A percentile compares a stretch with the other conserved stretches of the same genome.
These are phyloP conservation scores for Dendroctonus ponderosae DNA, from an alignment of 1,140 invertebrate genomes.

Conservation along the genomic window DNA sequence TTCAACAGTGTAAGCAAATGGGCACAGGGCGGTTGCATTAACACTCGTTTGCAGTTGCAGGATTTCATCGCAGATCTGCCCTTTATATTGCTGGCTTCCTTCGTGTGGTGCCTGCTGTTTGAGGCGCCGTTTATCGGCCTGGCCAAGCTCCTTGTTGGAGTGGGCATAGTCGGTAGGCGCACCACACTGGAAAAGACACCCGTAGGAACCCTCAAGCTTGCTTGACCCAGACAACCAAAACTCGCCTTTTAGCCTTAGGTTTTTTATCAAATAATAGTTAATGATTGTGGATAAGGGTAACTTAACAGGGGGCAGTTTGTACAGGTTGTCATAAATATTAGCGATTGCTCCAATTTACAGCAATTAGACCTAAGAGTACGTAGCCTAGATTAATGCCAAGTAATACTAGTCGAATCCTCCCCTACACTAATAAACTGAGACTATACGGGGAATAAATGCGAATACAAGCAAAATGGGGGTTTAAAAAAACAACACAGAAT, in stretches of 20 bases:
- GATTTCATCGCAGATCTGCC: slow-evolving; percentile 10
- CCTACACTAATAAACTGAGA: neutral
- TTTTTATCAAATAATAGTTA: neutral
- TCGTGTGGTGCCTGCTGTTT: slow-evolving; percentile 19
- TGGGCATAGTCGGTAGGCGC: too few species aligned
- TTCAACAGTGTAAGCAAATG: slow-evolving; percentile 13
- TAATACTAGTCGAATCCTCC: neutral
- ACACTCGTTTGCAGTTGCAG: slow-evolving; percentile 15
- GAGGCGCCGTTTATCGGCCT: slow-evolving; percentile 18
- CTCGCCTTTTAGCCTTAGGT: neutral
- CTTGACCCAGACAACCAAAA: neutral
- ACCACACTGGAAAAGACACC: neutral
- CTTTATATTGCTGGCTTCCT: neutral
- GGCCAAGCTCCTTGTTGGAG: neutral
- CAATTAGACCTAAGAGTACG: slow-evolving; percentile 3
- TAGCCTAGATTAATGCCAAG: neutral
- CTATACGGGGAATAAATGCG: neutral
- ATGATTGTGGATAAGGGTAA: slow-evolving; percentile 10
- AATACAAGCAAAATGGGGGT: slow-evolving; percentile 2
- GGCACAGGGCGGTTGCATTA: neutral
- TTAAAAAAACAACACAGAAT: neutral
- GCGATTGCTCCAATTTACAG: slow-evolving; percentile 6
- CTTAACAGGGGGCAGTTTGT: slow-evolving; percentile 17
- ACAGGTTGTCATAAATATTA: slow-evolving; percentile 17
- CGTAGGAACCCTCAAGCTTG: neutral